These are phyloP conservation scores for Hypanus sabinus DNA, from an alignment of 2,113 vertebrate species.

Conservation along the genomic window DNA sequence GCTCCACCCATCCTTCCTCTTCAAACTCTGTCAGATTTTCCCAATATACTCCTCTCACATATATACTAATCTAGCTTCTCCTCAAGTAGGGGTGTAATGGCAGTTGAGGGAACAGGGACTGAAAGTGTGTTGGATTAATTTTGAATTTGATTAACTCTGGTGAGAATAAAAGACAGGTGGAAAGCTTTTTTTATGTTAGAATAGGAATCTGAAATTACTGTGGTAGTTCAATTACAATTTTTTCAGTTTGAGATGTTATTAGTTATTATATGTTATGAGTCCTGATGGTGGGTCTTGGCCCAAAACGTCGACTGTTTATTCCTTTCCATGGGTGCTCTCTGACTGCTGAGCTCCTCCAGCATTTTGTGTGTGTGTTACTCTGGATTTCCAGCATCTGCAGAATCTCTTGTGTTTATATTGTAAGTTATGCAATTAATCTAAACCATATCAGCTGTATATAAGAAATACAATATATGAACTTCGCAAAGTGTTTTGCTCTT, in stretches of 20 bases:
- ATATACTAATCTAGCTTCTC: not conserved
- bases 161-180: not conserved
- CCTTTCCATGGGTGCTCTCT: no score
- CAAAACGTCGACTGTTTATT: no score
- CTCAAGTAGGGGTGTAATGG: not conserved
- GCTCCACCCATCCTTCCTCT: no score
- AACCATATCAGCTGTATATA: not conserved
- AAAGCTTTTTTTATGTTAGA: not conserved
- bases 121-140: not conserved
- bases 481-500: not conserved
- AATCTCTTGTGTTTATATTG: no score
- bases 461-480: not conserved
- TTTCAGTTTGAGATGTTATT: not conserved
- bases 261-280: no score
- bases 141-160: not conserved
- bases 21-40: not conserved
- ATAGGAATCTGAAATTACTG: not conserved
- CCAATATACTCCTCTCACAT: not conserved
- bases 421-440: not conserved
- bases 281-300: no score
- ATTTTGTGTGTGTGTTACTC: no score
- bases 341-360: no score
- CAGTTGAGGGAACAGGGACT: not conserved
- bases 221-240: not conserved
- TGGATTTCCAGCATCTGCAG: no score